Percentiles rank a stretch among this genome's conserved stretches.
Evolutionary conservation across 1,140 invertebrate genomes (phyloP).

Genomic region (Leptinotarsa texana): DNA sequence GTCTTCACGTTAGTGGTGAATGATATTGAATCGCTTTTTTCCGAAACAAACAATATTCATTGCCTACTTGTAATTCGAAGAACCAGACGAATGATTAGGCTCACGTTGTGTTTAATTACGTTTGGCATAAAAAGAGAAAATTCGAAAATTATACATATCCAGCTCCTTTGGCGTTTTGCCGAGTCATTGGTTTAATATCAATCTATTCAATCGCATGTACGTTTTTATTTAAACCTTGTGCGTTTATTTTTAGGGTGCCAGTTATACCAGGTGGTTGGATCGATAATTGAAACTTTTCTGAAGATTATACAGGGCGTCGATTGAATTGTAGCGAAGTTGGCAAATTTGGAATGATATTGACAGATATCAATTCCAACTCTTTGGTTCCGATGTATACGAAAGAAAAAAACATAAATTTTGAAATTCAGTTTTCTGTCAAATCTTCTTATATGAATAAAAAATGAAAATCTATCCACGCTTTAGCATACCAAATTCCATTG

Average conservation of each 20-base stretch:
- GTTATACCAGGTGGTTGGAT: too few relatives aligned
- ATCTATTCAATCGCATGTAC: neutral
- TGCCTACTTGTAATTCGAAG: neutral
- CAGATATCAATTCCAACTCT: too few relatives aligned
- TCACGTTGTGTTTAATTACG: slow-evolving; percentile 14
- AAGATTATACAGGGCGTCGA: neutral
- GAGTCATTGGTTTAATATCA: slow-evolving; percentile 10
- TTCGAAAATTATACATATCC: slow-evolving; percentile 15
- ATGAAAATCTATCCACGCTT: too few relatives aligned
- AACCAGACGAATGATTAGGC: slow-evolving; percentile 8
- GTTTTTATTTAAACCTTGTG: neutral
- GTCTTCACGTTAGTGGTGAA: slow-evolving; percentile 5
- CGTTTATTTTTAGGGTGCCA: neutral
- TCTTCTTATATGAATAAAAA: too few relatives aligned
- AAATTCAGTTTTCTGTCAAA: too few relatives aligned
- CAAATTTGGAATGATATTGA: too few relatives aligned
- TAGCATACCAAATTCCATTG: too few relatives aligned
- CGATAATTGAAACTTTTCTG: neutral
- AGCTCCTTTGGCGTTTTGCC: neutral
- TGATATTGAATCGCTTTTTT: slow-evolving; percentile 3
- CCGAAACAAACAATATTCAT: neutral
- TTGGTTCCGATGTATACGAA: too few relatives aligned
- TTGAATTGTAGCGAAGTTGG: too few relatives aligned
- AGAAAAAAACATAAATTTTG: too few relatives aligned
- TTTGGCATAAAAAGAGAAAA: slow-evolving; percentile 13